Base-by-base conservation (phyloP, 2,797 vertebrate species). In the Periparus ater region DNA sequence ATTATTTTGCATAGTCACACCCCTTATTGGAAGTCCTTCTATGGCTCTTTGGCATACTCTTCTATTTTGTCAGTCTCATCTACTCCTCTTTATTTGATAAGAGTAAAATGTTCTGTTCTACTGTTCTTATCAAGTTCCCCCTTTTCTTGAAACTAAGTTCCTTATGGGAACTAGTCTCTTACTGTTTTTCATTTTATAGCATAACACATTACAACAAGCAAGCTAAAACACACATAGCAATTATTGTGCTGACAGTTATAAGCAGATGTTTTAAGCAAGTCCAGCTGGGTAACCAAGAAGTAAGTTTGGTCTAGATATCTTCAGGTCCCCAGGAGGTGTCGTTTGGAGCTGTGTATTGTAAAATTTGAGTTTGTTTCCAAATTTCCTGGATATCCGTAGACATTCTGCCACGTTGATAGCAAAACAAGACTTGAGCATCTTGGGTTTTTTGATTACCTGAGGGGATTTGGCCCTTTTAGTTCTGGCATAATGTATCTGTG, bases 301-400 rank as follows among this genome's bases (percentile, higher is more conserved):
- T 32, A 27, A 50, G 15, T 57, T 63, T 57, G 32, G 32, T 57
- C 44, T 58, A 29, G 57, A 44, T 72, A 63, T 71, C 36, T 63
- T 87, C 50, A 50, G 8, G 63, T 71, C 27, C 10, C 6, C 26
- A 32, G 44, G 15, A 42, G 36, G 7, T 50, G 74, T 44, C 0
- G 0, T 78, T 36, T 13, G 36, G 58, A 71, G 66, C 16, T 71
- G 30, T 50, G 11, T 0, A 0, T 36, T 63, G 50, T 57, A 44
- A 63, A 57, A 57, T 78, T 10, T 13, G 22, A 13, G 18, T 42
- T 57, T 32, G 36, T 63, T 71, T 63, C 22, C 36, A 20, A 23
- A 63, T 44, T 71, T 71, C 50, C 18, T 50, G 66, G 26, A 0
- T 63, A 26, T 86, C 42, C 0, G 0, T 44, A 50, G 66, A 50